A percentile compares a stretch with the other conserved stretches of the same genome.
Conservation (phyloP, 2,797 vertebrate genomes). For the Periparus ater region DNA sequence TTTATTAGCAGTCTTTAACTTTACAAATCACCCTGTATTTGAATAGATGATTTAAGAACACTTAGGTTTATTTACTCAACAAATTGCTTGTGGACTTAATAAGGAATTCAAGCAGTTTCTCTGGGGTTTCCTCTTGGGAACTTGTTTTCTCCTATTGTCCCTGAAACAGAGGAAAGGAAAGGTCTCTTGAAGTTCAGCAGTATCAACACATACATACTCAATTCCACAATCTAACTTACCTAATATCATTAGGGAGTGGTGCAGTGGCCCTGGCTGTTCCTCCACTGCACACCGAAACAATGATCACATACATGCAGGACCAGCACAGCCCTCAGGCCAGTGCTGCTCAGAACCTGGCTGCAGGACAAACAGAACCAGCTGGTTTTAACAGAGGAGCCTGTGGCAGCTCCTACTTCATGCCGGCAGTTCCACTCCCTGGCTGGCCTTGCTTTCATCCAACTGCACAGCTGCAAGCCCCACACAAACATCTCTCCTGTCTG, state of each 20-base stretch:
- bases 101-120: neutral
- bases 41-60: neutral
- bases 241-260: neutral
- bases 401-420: rapidly evolving
- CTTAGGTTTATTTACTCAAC: neutral
- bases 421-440: neutral
- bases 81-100: neutral
- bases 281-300: neutral
- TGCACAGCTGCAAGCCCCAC: neutral
- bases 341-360: neutral
- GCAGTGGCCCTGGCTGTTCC: neutral
- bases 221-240: neutral
- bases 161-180: neutral
- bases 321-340: neutral
- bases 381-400: neutral
- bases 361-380: neutral
- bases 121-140: neutral
- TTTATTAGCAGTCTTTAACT: conserved; percentile 25
- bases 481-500: neutral
- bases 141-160: neutral
- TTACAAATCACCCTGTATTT: conserved; percentile 9
- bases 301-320: rapidly evolving
- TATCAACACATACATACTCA: neutral
- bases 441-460: neutral
- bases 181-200: neutral